Evolutionary conservation across 64 coral and sea anemone genomes (phyloP).

Genomic region (Montipora cactus): DNA sequence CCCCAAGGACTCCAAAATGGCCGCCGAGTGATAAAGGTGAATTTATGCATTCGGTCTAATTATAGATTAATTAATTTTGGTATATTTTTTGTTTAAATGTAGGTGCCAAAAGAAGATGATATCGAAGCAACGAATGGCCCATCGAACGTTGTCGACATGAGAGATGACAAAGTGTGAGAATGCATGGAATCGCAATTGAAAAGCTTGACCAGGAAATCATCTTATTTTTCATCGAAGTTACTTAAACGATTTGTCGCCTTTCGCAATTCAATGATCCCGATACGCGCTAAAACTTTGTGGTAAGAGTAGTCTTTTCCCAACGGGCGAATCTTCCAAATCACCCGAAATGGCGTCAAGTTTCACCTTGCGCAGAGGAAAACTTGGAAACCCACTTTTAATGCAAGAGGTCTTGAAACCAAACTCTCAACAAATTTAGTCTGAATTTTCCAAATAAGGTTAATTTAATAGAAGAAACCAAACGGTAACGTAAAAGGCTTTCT

Average conservation of each 20-base stretch:
- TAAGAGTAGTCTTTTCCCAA: background rate
- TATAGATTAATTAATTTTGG: no score
- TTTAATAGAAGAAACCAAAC: no score
- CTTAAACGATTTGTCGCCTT: background rate
- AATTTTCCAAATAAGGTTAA: no score
- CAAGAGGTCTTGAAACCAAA: background rate
- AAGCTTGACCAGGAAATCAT: background rate
- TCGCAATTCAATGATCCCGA: no score
- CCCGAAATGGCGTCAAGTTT: background rate
- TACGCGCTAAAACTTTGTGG: no score
- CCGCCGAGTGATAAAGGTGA: no score
- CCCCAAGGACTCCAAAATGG: no score
- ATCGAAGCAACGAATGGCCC: background rate
- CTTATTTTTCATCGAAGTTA: background rate
- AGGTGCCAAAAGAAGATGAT: constrained; percentile 14
- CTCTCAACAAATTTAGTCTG: no score
- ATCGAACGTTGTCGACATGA: background rate
- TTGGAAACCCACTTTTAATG: no score
- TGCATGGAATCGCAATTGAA: background rate
- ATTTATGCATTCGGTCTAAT: no score
- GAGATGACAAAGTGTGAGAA: constrained; percentile 12
- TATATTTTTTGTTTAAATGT: background rate
- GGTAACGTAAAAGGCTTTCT: no score
- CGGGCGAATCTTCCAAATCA: background rate
- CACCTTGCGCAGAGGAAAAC: background rate